Evolutionary conservation across 2,113 vertebrate genomes (phyloP), one percentile per base, ranked within the genome.

Genomic region (Oenanthe melanoleuca): DNA sequence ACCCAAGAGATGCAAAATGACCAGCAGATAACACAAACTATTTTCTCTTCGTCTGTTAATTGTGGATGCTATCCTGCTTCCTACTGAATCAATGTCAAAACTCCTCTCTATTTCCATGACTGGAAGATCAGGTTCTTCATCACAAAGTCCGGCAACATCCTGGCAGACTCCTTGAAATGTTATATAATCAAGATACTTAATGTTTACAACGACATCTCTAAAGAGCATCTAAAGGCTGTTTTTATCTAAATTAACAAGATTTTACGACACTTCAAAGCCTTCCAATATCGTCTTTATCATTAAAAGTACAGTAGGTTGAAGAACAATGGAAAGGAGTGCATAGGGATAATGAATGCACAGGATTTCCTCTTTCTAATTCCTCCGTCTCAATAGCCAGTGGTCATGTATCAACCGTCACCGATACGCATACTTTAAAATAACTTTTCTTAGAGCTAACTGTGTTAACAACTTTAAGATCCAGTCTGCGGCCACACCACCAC

Each of bases 161-260:
- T 73, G 86, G 73, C 8, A 38, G 64, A 84, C 78, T 75, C 64
- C 72, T 69, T 79, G 66, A 67, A 55, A 65, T 1, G 70, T 93
- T 94, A 93, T 7, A 38, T 73, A 86, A 97, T 77, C 45, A 38
- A 44, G 70, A 89, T 16, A 33, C 28, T 21, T 38, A 93, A 70
- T 31, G 45, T 65, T 86, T 77, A 59, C 38, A 31, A 34, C 20
- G 63, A 45, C 6, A 23, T 26, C 71, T 42, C 16, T 12, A 24
- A 66, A 74, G 11, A 52, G 12, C 60, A 74, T 20, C 69, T 80
- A 80, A 81, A 63, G 14, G 22, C 18, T 50, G 8, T 19, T 70
- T 78, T 82, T 19, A 85, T 47, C 60, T 50, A 80, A 95, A 82
- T 26, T 37, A 64, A 49, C 74, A 88, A 55, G 80, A 80, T 34